Percentiles rank a stretch among this genome's conserved stretches.
phyloP scores from a whole-genome alignment of 2,797 vertebrate species.

The Morelia viridis region DNA sequence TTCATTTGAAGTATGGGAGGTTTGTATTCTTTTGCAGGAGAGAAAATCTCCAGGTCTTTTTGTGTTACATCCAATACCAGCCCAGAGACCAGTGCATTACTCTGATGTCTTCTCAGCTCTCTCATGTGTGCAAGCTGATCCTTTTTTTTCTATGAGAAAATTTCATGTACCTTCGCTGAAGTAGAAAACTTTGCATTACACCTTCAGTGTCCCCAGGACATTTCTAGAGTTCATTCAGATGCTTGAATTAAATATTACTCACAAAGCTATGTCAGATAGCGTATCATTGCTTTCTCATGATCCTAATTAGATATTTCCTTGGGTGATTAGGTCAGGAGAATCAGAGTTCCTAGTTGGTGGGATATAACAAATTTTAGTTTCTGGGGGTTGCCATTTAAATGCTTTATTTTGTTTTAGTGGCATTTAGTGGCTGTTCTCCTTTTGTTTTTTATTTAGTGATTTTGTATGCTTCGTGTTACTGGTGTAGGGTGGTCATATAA shows the following conservation, averaged over 20 bases:
- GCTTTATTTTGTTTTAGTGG: background rate
- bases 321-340: background rate
- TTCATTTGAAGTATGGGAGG: background rate
- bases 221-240: background rate
- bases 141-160: background rate
- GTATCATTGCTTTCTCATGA: background rate
- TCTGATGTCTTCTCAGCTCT: background rate
- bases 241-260: background rate
- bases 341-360: background rate
- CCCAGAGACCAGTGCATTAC: background rate
- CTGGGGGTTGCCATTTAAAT: background rate
- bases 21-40: background rate
- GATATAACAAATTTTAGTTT: background rate
- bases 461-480: background rate
- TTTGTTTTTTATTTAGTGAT: background rate
- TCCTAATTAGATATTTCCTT: background rate
- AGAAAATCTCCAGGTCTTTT: background rate
- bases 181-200: background rate
- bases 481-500: background rate
- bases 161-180: background rate
- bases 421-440: background rate
- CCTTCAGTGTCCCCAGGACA: background rate
- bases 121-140: background rate
- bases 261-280: background rate
- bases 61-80: background rate